Conservation (phyloP, 1,140 invertebrate species). For the Holcopasites calliopsidis region DNA sequence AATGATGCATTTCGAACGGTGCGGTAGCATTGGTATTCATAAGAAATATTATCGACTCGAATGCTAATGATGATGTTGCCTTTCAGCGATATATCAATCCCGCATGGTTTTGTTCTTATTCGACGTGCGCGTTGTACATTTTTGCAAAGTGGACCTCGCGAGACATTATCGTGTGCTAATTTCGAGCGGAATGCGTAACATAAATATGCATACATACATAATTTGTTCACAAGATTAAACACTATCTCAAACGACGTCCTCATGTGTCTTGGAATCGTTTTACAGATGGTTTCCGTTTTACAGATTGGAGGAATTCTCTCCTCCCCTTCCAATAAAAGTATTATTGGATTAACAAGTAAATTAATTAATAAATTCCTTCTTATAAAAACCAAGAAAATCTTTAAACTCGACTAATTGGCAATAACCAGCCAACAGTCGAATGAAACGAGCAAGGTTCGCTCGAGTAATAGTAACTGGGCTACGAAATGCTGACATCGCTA, state of each 20-base stretch:
- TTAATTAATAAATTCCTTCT: too few species aligned
- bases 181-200: neutral
- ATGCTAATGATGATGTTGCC: conserved; percentile 38
- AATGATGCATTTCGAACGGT: conserved; percentile 13
- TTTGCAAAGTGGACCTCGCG: neutral
- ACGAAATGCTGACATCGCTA: too few species aligned
- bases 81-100: conserved; percentile 35
- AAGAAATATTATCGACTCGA: conserved; percentile 27
- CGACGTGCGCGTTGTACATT: neutral
- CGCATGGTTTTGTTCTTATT: neutral
- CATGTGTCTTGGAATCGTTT: neutral
- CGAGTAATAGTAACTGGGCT: too few species aligned
- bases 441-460: too few species aligned
- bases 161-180: conserved; percentile 16
- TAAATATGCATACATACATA: too few species aligned
- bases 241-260: neutral
- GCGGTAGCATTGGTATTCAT: neutral
- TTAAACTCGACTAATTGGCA: too few species aligned
- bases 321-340: too few species aligned
- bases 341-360: too few species aligned
- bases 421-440: too few species aligned
- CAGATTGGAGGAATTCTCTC: neutral
- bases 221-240: neutral
- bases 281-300: neutral
- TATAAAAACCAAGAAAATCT: too few species aligned